These are phyloP conservation scores for Papilio helenus DNA, from an alignment of 1,140 invertebrate genomes.

Conservation along the genomic window DNA sequence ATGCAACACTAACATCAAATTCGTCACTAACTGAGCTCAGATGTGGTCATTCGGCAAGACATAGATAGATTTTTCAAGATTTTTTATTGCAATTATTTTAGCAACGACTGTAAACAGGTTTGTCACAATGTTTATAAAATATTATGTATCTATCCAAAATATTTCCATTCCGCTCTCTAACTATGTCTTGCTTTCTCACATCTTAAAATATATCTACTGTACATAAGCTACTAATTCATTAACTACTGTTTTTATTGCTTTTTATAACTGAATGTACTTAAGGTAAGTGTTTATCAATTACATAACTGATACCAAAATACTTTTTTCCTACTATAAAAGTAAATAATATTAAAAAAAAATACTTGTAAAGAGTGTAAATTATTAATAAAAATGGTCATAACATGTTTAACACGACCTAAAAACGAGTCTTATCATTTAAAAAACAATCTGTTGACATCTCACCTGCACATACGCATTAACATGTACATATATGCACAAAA, in stretches of 20 bases:
- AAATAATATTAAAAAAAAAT: neutral
- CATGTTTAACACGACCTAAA: constrained; percentile 13
- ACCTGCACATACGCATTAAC: constrained; percentile 19
- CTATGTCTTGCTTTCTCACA: constrained; percentile 81
- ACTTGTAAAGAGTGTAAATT: neutral
- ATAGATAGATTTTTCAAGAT: constrained; percentile 66
- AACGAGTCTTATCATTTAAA: constrained; percentile 33
- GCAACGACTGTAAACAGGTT: constrained; percentile 61
- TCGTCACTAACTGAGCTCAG: constrained; percentile 72
- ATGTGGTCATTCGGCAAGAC: constrained; percentile 81
- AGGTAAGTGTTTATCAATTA: constrained; percentile 28
- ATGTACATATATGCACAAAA: constrained; percentile 35
- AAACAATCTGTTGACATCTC: constrained; percentile 36
- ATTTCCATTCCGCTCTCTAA: constrained; percentile 66
- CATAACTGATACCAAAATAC: neutral
- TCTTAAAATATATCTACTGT: constrained; percentile 51
- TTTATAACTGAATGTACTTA: neutral
- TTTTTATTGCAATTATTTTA: constrained; percentile 42
- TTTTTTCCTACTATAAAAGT: neutral
- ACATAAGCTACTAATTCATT: constrained; percentile 53
- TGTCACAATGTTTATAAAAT: constrained; percentile 51
- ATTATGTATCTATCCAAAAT: constrained; percentile 51
- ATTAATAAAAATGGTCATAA: constrained; percentile 16
- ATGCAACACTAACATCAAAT: constrained; percentile 41
- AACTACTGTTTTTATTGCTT: constrained; percentile 41